A percentile compares a stretch with the other conserved stretches of the same genome.
phyloP scores from a whole-genome alignment of 2,797 vertebrate genomes.

The Gadopsis bispinosus region DNA sequence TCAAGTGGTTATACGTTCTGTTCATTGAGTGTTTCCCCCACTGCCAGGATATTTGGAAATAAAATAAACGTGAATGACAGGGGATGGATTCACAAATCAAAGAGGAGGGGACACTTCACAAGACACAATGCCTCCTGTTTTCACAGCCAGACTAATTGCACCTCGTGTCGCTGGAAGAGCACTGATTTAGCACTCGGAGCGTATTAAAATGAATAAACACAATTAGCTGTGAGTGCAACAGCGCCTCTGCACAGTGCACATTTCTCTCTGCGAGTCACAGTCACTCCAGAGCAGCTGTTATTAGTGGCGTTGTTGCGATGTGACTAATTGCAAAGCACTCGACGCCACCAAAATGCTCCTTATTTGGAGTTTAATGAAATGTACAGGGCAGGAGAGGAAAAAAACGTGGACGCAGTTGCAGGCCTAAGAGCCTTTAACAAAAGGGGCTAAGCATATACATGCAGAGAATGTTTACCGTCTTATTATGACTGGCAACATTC shows the following conservation, averaged over 20 bases:
- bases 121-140: conserved; percentile 72
- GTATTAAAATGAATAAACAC: conserved; percentile 88
- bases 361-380: conserved; percentile 75
- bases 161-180: conserved; percentile 77
- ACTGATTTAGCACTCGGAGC: conserved; percentile 84
- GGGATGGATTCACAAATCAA: conserved; percentile 52
- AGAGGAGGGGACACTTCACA: conserved; percentile 67
- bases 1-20: neutral
- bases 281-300: conserved; percentile 75
- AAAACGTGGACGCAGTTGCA: conserved; percentile 19
- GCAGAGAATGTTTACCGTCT: conserved; percentile 1
- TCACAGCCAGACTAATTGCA: conserved; percentile 79
- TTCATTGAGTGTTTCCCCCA: conserved; percentile 13
- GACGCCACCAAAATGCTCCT: conserved; percentile 71
- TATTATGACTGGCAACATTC: no score
- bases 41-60: conserved; percentile 10
- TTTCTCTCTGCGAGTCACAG: conserved; percentile 66
- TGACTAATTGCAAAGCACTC: conserved; percentile 80
- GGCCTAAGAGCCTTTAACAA: conserved; percentile 25
- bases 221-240: conserved; percentile 81
- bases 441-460: neutral
- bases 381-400: conserved; percentile 44
- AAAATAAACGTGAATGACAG: conserved; percentile 46
- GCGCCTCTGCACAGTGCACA: conserved; percentile 58
- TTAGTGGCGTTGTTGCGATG: conserved; percentile 72